Evolutionary conservation across 2,113 vertebrate genomes (phyloP), one percentile per base, ranked within the genome.

Genomic region (Phalacrocorax pelagicus): DNA sequence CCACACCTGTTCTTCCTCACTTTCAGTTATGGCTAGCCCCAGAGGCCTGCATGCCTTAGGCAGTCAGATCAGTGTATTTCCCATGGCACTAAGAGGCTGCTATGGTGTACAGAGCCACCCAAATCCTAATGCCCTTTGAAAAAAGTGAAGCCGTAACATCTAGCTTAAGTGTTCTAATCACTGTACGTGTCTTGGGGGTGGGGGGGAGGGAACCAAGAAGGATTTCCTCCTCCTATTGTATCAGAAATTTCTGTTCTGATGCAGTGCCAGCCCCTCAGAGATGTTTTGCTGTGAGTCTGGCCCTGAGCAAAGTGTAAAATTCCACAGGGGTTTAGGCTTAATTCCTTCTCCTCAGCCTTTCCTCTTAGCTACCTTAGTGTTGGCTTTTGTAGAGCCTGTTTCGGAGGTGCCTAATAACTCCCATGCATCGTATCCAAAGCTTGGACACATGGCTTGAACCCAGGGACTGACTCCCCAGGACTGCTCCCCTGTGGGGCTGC

Each of bases 1-100:
- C 52, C 80, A 83, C 91, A 96, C 71, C 86, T 94, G 85, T 95
- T 95, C 84, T 71, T 87, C 66, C 70, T 79, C 75, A 22, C 66
- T 79, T 59, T n/a, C 52, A 61, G n/a, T 40, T 59, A 19, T 9
- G 13, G 72, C 55, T 73, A n/a, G 54, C 52, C 71, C 66, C 22
- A 32, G 66, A 47, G 61, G 77, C 29, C 36, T 49, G 70, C 9
- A 1, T 75, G 86, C 72, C 79, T 52, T 30, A 23, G 61, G 47
- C 65, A 47, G 46, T n/a, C 63, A 40, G 20, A 74, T 66, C 40
- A 46, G 36, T 40, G 22, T 36, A 70, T 47, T 87, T 92, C 66
- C 61, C 18, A 0, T 17, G 73, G 84, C 36, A 63, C 47, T 38
- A 55, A 81, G 59, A 58, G 10, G 14, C 32, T 71, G 38, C 40